These are phyloP conservation scores for Hoplostethus atlanticus DNA, from an alignment of 2,797 vertebrate species.

Conservation along the genomic window DNA sequence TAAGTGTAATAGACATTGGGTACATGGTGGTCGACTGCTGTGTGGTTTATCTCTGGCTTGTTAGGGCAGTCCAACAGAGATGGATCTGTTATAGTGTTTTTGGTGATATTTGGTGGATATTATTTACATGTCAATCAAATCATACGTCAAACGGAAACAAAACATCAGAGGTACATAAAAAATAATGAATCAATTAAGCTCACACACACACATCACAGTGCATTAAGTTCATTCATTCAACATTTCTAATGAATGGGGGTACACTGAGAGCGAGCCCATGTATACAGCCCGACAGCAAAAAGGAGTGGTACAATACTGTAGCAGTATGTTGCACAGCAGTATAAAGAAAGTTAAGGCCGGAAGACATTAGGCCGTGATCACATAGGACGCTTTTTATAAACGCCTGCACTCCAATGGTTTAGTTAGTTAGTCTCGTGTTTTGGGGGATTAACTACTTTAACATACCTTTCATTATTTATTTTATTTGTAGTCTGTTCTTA, in stretches of 20 bases:
- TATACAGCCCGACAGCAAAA: neutral
- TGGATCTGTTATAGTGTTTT: conserved; percentile 3
- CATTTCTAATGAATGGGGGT: neutral
- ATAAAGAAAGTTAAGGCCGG: neutral
- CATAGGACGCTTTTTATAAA: conserved; percentile 33
- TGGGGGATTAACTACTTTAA: too few species aligned
- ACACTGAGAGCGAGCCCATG: neutral
- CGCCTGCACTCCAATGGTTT: too few species aligned
- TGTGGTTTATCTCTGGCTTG: conserved; percentile 1
- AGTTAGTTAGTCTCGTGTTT: too few species aligned
- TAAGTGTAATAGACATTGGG: conserved; percentile 6
- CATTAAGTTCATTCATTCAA: conserved; percentile 7
- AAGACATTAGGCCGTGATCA: conserved; percentile 57
- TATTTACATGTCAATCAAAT: conserved; percentile 12
- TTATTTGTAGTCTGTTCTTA: too few species aligned
- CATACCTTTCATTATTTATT: too few species aligned
- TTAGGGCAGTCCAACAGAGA: conserved; percentile 21
- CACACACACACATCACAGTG: conserved; percentile 1
- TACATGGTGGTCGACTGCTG: neutral
- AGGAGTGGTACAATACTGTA: neutral
- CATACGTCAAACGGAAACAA: neutral
- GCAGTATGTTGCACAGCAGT: neutral
- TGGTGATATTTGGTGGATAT: conserved; percentile 17
- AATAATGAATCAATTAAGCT: neutral
- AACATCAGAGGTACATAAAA: neutral